Conservation (phyloP, 2,113 vertebrate species). For the Psophia crepitans region DNA sequence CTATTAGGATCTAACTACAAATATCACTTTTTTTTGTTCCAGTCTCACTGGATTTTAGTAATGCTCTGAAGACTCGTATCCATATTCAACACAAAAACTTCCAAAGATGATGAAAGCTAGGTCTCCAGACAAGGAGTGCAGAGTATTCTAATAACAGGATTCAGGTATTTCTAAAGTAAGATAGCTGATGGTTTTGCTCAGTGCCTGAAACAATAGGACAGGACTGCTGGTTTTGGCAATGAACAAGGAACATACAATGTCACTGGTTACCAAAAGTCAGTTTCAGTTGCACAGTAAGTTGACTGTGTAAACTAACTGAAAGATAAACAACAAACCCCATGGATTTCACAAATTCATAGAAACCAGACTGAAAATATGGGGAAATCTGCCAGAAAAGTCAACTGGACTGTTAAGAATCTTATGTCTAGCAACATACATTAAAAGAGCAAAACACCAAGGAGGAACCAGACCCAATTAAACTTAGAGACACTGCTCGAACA, state of each 20-base stretch:
- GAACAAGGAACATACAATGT: fast-evolving
- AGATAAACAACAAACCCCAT: neutral
- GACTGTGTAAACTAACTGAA: neutral
- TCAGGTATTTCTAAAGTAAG: neutral
- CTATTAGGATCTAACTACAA: neutral
- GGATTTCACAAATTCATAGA: neutral
- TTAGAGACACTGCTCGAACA: neutral
- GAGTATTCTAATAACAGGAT: neutral
- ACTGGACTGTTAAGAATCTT: neutral
- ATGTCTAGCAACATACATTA: too few species aligned
- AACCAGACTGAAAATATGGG: neutral
- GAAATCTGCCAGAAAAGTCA: neutral
- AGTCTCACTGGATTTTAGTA: neutral
- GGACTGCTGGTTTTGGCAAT: neutral
- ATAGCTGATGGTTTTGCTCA: neutral
- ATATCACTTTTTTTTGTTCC: neutral
- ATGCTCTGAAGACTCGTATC: neutral
- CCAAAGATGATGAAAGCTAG: neutral
- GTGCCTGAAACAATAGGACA: too few species aligned
- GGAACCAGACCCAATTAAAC: neutral
- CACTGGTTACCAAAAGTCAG: neutral
- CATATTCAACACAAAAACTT: neutral
- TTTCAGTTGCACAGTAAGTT: neutral
- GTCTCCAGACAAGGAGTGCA: neutral
- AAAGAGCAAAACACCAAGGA: neutral